Conservation (phyloP, 2,797 vertebrate genomes). For the Glyptemys insculpta region DNA sequence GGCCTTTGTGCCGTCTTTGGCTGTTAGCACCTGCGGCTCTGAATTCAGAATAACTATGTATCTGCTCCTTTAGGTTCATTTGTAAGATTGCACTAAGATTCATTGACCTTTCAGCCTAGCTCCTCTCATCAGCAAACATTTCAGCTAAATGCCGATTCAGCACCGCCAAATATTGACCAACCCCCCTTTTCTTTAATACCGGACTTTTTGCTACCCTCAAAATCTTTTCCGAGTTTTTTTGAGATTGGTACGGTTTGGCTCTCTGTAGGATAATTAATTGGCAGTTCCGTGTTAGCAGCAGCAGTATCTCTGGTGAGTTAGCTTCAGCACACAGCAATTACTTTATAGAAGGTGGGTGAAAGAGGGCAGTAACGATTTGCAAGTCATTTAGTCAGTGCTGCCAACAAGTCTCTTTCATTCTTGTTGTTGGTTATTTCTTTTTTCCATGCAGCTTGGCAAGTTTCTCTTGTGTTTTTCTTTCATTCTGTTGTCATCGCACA, state of each 20-base stretch:
- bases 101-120: not conserved
- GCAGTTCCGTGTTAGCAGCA: accelerated
- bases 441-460: conserved; percentile 46
- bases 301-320: not conserved
- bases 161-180: not conserved
- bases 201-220: not conserved
- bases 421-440: conserved; percentile 3
- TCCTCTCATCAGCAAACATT: not conserved
- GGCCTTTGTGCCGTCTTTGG: not conserved
- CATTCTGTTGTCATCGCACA: conserved; percentile 17
- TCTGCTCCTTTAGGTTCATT: accelerated
- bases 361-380: conserved; percentile 21
- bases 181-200: accelerated
- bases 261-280: not conserved
- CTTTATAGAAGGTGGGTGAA: not conserved
- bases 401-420: conserved; percentile 36
- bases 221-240: accelerated
- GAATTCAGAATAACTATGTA: not conserved
- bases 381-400: not conserved
- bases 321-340: conserved; percentile 2
- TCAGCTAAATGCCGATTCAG: not conserved
- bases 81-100: not conserved
- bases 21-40: not conserved
- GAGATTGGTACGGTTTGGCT: not conserved
- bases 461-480: conserved; percentile 63